A percentile compares a stretch with the other conserved stretches of the same genome.
These are phyloP conservation scores for Sparus aurata DNA, from an alignment of 2,797 vertebrate species.

Conservation along the genomic window DNA sequence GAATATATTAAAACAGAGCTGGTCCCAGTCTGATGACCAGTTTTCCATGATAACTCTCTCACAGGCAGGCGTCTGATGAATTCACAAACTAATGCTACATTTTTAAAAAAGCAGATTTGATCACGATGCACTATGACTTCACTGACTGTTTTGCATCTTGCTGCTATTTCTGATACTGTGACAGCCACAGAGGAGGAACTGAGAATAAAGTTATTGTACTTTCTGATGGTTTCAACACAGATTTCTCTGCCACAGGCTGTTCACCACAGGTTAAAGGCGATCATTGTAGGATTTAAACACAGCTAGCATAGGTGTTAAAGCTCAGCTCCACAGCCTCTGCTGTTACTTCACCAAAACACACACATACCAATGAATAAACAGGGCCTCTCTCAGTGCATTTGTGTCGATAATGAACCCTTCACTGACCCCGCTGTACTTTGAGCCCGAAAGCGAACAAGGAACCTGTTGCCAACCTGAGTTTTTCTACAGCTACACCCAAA, in stretches of 20 bases:
- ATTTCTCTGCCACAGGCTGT: neutral
- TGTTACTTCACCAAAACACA: constrained; percentile 7
- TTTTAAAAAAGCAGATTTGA: constrained; percentile 16
- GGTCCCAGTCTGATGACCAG: constrained; percentile 40
- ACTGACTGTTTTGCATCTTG: constrained; percentile 29
- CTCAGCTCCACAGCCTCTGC: constrained; percentile 11
- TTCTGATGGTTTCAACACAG: neutral
- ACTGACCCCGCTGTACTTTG: constrained; percentile 76
- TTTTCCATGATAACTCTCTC: constrained; percentile 64
- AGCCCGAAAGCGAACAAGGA: constrained; percentile 70
- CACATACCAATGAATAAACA: constrained; percentile 43
- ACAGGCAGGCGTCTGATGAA: constrained; percentile 39
- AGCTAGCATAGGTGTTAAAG: neutral
- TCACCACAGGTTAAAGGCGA: neutral
- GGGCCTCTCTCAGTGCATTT: constrained; percentile 31
- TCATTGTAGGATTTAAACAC: neutral
- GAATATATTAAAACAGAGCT: constrained; percentile 76
- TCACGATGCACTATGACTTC: constrained; percentile 16
- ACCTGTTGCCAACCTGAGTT: constrained; percentile 76
- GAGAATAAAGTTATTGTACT: neutral
- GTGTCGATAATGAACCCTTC: constrained; percentile 48
- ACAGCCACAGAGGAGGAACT: neutral
- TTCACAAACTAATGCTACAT: constrained; percentile 53
- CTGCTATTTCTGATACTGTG: constrained; percentile 17
- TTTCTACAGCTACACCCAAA: constrained; percentile 73